Base-by-base conservation (phyloP, 2,797 vertebrate genomes). In the Dermochelys coriacea region DNA sequence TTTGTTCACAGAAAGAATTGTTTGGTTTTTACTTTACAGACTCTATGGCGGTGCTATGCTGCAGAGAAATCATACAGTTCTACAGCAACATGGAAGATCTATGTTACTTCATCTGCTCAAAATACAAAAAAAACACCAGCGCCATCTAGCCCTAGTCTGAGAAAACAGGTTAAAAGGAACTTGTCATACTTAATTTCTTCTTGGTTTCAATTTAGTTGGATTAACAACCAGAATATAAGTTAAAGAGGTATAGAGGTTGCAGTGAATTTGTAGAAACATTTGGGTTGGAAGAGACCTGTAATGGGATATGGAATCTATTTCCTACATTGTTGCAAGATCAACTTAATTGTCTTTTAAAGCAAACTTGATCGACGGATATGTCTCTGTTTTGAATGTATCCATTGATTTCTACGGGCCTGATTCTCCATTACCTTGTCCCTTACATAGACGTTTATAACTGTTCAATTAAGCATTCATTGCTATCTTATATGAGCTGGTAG, bases 21-120 rank as follows among this genome's bases (percentile, higher is more conserved):
- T 25, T 45, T 14, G 80, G 47, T 31, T 92, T 96, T 79, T 89
- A 0, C 88, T 89, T 12, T 61, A 82, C 96, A 99, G 99, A 99
- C 98, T 2, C 98, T 99, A n/a, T 99, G 99, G 99, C 98, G 99
- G 82, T 99, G 99, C 91, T 99, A 99, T 0, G 98, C 99, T 19
- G 99, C 98, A 7, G 99, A 99, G 97, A 99, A 99, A 97, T 97
- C 98, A 27, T 97, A 95, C 16, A 97, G 97, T 85, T 98, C 98
- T 77, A 97, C 98, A 7, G 98, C 98, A 31, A 99, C 99, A 1
- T 99, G 99, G 99, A 99, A 99, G 97, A 99, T 99, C 97, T 99
- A 99, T 7, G 93, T 99, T 64, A 97, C 98, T 15, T 98, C 98
- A 55, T 97, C 98, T 0, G 94, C 97, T 91, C 97, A 97, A 19